Base-by-base conservation (phyloP, 2,113 vertebrate genomes). In the Orthochromis indermauri region DNA sequence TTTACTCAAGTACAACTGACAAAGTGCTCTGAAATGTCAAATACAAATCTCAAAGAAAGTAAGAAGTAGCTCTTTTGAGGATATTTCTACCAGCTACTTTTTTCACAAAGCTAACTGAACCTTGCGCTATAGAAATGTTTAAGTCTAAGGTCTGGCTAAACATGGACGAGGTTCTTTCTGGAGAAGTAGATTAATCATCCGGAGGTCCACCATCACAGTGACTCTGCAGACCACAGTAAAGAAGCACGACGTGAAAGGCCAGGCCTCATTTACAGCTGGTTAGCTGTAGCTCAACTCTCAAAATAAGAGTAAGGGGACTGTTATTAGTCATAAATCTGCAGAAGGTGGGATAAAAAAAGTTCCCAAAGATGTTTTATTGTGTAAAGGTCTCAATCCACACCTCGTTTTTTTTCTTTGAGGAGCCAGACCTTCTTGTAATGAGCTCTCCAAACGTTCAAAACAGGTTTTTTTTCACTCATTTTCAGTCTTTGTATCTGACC, bases 401-500 rank as follows among this genome's bases (percentile, higher is more conserved):
- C 31, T 61, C 5, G 1, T 26, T 35, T 4, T 5, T 33, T 33
- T n/a, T 5, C 28, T 63, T 63, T 19, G 31, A 63, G 59, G 28
- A 63, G 28, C 9, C 0, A 33, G 16, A 63, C 28, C 0, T 63
- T 35, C 59, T 63, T 63, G 0, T 19, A 63, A 63, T 63, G 28
- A 63, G 59, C 16, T 11, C 59, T 63, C 3, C 16, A 12, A 0
- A 17, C 3, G 0, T n/a, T 63, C 16, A 7, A 35, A 19, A 35
- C 31, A 35, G 4, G 0, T 0, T 63, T 35, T 59, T 55, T 35
- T 35, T 0, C 3, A 4, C 33, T 37, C 7, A 68, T 68, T 66
- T 66, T 37, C 19, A 37, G 61, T 37, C 0, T 35, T 66, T 66
- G 31, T n/a, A 37, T 35, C 33, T 66, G 61, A 37, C 61, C 33